Conservation (phyloP, 2,797 vertebrate species). For the Gallinago nigripennis region DNA sequence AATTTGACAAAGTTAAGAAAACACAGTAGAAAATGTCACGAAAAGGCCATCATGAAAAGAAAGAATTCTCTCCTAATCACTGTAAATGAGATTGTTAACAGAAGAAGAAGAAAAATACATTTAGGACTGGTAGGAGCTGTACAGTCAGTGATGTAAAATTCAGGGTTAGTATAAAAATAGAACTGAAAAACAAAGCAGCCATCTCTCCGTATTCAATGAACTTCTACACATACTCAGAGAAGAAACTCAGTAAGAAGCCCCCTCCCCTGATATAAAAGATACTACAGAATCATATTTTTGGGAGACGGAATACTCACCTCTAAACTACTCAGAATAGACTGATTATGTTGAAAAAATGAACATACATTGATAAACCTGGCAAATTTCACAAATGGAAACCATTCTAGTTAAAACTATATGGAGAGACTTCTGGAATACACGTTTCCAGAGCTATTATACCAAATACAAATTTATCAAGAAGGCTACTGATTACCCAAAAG, state of each 20-base stretch:
- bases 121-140: neutral
- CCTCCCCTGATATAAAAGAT: neutral
- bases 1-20: neutral
- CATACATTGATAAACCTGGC: neutral
- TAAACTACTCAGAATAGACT: neutral
- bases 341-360: neutral
- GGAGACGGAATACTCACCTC: neutral
- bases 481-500: neutral
- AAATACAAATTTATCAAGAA: neutral
- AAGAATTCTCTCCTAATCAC: neutral
- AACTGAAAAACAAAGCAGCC: neutral
- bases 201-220: neutral
- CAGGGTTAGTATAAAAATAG: neutral
- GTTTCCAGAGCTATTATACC: neutral
- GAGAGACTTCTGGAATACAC: neutral
- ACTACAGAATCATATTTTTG: neutral
- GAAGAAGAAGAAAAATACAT: neutral
- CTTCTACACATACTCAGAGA: too few relatives aligned
- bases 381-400: neutral
- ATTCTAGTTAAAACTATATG: neutral
- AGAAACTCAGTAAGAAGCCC: neutral
- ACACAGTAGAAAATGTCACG: neutral
- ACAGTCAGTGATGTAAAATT: neutral
- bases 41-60: neutral
- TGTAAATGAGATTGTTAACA: neutral